Evolutionary conservation across 2,113 vertebrate species (phyloP).

Genomic region (Tragelaphus buxtoni): DNA sequence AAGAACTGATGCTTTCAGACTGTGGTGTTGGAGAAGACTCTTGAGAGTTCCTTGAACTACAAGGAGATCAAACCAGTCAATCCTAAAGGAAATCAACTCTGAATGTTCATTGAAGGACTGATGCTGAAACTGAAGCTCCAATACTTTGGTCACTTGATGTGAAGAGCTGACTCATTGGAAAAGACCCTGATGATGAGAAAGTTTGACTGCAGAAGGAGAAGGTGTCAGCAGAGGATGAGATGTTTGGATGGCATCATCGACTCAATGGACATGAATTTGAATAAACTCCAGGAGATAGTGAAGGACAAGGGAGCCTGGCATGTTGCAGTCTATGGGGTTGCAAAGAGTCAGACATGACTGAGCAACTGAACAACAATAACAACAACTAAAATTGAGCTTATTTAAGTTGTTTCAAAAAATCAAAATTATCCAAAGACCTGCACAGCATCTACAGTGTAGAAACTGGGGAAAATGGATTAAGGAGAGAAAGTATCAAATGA

Average conservation of each 20-base stretch:
- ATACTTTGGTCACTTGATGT: neutral
- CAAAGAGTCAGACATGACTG: neutral
- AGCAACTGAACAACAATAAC: neutral
- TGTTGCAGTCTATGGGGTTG: neutral
- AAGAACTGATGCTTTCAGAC: neutral
- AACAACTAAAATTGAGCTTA: neutral
- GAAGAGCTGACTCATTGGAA: neutral
- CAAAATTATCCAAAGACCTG: neutral
- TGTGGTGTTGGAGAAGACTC: neutral
- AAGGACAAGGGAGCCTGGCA: neutral
- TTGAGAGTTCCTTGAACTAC: neutral
- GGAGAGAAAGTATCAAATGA: neutral
- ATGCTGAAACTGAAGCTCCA: neutral
- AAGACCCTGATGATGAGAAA: neutral
- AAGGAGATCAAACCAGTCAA: neutral
- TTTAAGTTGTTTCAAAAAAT: slow-evolving; percentile 5
- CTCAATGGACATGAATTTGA: neutral
- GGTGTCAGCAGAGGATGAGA: neutral
- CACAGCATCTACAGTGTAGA: neutral
- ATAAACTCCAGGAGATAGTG: neutral
- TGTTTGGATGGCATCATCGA: neutral
- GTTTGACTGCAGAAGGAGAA: neutral
- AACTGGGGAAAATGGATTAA: neutral
- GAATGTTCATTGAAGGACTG: neutral
- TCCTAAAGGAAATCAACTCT: neutral